Evolutionary conservation across 2,113 vertebrate species (phyloP).

Genomic region (Eulemur macaco): DNA sequence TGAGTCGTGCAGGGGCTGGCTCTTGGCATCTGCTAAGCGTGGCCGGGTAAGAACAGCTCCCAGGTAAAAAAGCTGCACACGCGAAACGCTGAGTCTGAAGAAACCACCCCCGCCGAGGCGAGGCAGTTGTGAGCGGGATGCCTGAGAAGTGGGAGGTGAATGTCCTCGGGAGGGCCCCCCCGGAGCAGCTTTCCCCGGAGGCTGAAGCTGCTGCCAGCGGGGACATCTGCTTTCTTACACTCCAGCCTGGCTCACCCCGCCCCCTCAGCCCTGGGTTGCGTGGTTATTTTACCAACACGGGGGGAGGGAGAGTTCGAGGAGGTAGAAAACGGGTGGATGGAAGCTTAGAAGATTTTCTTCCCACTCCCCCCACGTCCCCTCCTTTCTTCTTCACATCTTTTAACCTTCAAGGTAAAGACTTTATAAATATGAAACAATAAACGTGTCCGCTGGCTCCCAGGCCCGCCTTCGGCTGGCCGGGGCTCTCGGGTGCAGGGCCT

Average conservation of each 20-base stretch:
- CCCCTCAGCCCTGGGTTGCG: constrained; percentile 78
- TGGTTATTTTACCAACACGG: constrained; percentile 79
- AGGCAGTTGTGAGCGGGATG: constrained; percentile 77
- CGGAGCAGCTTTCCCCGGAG: constrained; percentile 72
- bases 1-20: constrained; percentile 61
- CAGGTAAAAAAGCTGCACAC: constrained; percentile 76
- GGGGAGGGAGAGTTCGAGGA: constrained; percentile 62
- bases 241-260: constrained; percentile 79
- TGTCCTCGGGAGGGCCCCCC: constrained; percentile 78
- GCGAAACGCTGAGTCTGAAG: constrained; percentile 75
- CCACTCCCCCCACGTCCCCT: constrained; percentile 57
- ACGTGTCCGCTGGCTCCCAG: constrained; percentile 29
- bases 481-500: constrained; percentile 50
- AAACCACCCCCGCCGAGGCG: constrained; percentile 73
- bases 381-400: constrained; percentile 74
- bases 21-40: constrained; percentile 69
- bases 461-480: constrained; percentile 74
- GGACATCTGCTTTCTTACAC: constrained; percentile 84
- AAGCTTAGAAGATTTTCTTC: constrained; percentile 57
- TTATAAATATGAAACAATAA: constrained; percentile 54
- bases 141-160: constrained; percentile 80
- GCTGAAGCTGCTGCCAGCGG: constrained; percentile 82
- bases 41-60: constrained; percentile 75
- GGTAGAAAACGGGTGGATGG: constrained; percentile 56
- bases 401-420: constrained; percentile 80